Conservation (phyloP, 1,140 invertebrate genomes). For the Wasmannia auropunctata region DNA sequence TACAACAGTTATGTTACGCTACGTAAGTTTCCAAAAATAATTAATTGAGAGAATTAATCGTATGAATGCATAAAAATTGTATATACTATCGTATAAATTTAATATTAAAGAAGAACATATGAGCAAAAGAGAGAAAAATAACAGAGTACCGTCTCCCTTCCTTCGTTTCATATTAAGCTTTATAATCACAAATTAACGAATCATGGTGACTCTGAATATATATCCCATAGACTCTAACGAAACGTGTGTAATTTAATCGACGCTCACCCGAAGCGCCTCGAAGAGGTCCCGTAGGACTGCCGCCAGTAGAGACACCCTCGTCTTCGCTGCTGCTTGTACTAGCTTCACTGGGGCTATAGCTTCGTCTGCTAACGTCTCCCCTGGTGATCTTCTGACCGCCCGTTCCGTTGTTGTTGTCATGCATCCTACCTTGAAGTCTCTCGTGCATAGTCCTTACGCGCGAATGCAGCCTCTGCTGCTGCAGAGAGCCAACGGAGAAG, state of each 20-base stretch:
- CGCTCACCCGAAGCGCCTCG: constrained; percentile 71
- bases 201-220: neutral
- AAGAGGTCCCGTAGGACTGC: constrained; percentile 81
- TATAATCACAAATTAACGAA: constrained; percentile 19
- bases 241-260: constrained; percentile 18
- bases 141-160: neutral
- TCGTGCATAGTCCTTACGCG: constrained; percentile 79
- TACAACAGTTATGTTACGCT: neutral
- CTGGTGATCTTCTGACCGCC: constrained; percentile 72
- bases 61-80: neutral
- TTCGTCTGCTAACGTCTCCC: constrained; percentile 76
- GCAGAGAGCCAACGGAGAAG: constrained; percentile 83
- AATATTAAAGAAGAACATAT: neutral
- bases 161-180: neutral
- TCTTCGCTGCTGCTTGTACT: constrained; percentile 82
- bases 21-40: neutral
- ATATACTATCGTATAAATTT: neutral
- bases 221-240: neutral
- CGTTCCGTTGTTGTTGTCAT: constrained; percentile 83
- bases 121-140: neutral
- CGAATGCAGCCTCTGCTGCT: constrained; percentile 80
- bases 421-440: constrained; percentile 74
- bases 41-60: neutral
- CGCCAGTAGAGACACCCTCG: constrained; percentile 83
- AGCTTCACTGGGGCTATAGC: constrained; percentile 83